Evolutionary conservation across 2,888 invertebrate species (phyloP), one percentile per base, ranked within the genome.

Genomic region (Stenodera caucasica): DNA sequence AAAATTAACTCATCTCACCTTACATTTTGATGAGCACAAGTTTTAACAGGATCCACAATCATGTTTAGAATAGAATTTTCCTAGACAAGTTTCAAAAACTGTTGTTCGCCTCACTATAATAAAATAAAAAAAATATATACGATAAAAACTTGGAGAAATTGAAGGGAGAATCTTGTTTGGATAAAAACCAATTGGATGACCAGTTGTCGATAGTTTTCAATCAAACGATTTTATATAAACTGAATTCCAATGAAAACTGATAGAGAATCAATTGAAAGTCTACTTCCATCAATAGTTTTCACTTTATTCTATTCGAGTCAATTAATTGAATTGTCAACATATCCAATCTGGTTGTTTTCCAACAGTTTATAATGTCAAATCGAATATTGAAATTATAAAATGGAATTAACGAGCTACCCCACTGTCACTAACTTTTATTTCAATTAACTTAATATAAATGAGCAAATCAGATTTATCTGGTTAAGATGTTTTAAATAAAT

Each of bases 1-100:
- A 53, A 30, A 18, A 50, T 14, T 29, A 26, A 40, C 21, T 32
- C 56, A 53, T 23, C 55, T 49, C 53, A 29, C 55, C 26, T 14
- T 35, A n/a, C 23, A 53, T 33, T 33, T 18, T 35, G 53, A 23
- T 53, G 37, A 26, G 33, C 11, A 12, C 2, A 18, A 18, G n/a
- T 21, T 23, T 45, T 12, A 45, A 45, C 23, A 21, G 23, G 23
- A 6, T 2, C 21, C 2, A 23, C 6, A 21, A 40, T 9, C 18
- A 11, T 40, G 35, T 14, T 1, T 37, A 18, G 35, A 35, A 14
- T 40, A 40, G n/a, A n/a, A n/a, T n/a, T n/a, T n/a, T n/a, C n/a
- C n/a, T n/a, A n/a, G n/a, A n/a, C n/a, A n/a, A n/a, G n/a, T n/a
- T n/a, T n/a, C n/a, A n/a, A n/a, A n/a, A n/a, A n/a, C n/a, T n/a